Percentiles rank a stretch among this genome's conserved stretches.
Evolutionary conservation across 2,888 invertebrate genomes (phyloP).

Genomic region (Holacanthella duospinosa): DNA sequence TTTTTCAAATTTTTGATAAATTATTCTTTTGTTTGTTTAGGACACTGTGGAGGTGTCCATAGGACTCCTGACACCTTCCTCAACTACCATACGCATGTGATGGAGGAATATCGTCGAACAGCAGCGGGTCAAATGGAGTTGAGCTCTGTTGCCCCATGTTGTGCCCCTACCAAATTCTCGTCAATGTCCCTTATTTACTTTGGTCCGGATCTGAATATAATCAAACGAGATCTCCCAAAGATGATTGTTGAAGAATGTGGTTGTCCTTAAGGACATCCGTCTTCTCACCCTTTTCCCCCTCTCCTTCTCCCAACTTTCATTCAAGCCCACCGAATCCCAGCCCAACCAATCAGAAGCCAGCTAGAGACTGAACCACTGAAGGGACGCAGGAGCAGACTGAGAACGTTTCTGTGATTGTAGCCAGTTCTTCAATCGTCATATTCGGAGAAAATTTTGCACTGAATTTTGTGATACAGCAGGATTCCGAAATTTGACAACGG

Average conservation of each 20-base stretch:
- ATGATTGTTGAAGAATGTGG: constrained; percentile 95
- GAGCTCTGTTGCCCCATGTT: constrained; percentile 79
- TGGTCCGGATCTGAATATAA: constrained; percentile 77
- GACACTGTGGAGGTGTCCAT: constrained; percentile 67
- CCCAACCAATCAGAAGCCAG: too few species aligned
- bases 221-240: constrained; percentile 85
- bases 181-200: constrained; percentile 87
- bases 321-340: neutral
- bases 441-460: too few species aligned
- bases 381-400: too few species aligned
- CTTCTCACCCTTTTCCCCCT: constrained; percentile 30
- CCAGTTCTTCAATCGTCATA: neutral
- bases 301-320: neutral
- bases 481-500: too few species aligned
- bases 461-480: too few species aligned
- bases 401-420: too few species aligned
- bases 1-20: too few species aligned
- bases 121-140: constrained; percentile 44
- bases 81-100: constrained; percentile 80
- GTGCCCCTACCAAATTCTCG: constrained; percentile 82
- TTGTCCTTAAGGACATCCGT: constrained; percentile 61
- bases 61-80: constrained; percentile 71
- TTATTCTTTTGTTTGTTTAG: too few species aligned
- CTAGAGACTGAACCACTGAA: too few species aligned
- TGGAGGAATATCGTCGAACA: constrained; percentile 75